A percentile compares a stretch with the other conserved stretches of the same genome.
Conservation (phyloP, 1,140 invertebrate species). For the Wiebesia pumilae region DNA sequence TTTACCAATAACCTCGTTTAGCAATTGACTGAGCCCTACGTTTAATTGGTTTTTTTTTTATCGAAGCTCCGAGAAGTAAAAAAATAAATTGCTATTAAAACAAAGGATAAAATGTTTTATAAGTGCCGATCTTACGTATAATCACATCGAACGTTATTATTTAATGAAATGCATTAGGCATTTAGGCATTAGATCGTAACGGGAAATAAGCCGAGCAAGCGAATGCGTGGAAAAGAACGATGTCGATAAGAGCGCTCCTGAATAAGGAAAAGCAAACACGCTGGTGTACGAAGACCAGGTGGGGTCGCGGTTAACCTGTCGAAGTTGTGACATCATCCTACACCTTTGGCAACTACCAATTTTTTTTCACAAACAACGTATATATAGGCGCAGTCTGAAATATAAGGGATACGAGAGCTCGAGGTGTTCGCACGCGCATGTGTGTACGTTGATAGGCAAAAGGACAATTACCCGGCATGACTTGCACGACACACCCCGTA, state of each 20-base stretch:
- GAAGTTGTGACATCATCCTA: conserved; percentile 48
- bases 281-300: conserved; percentile 32
- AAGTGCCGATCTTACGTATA: background rate
- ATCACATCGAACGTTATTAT: conserved; percentile 31
- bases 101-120: conserved; percentile 17
- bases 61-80: background rate
- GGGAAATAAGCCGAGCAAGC: conserved; percentile 15
- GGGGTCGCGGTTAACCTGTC: conserved; percentile 43
- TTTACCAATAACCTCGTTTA: background rate
- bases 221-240: conserved; percentile 17
- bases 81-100: background rate
- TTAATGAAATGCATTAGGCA: conserved; percentile 43
- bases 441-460: conserved; percentile 9
- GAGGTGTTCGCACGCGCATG: conserved; percentile 3
- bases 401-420: background rate
- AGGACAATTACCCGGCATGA: conserved; percentile 71
- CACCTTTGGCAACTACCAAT: conserved; percentile 46
- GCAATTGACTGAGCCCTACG: background rate
- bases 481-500: conserved; percentile 66
- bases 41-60: background rate
- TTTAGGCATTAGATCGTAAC: conserved; percentile 39
- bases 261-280: conserved; percentile 48
- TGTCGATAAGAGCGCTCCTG: conserved; percentile 34
- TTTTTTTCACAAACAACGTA: conserved; percentile 7
- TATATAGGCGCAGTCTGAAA: background rate